These are phyloP conservation scores for Microcebus tavaratra DNA, from an alignment of 2,113 vertebrate genomes.

Conservation along the genomic window DNA sequence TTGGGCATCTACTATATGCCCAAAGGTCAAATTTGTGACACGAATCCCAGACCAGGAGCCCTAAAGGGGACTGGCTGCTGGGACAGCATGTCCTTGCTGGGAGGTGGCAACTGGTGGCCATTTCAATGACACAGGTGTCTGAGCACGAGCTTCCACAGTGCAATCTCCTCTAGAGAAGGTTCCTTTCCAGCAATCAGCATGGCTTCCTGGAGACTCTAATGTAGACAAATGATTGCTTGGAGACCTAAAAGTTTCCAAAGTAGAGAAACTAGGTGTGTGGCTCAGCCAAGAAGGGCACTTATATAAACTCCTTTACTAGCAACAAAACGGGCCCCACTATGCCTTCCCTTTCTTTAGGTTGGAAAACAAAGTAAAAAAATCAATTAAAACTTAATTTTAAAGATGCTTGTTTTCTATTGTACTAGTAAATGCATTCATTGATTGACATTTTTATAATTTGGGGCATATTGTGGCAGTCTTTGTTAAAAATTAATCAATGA, in stretches of 20 bases:
- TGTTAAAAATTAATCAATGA: not conserved
- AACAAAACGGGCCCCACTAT: not conserved
- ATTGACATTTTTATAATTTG: not conserved
- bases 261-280: not conserved
- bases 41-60: not conserved
- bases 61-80: not conserved
- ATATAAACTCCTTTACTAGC: not conserved
- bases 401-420: not conserved
- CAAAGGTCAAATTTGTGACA: not conserved
- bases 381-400: not conserved
- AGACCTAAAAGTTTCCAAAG: not conserved
- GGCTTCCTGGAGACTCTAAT: not conserved
- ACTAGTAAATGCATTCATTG: not conserved
- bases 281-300: not conserved
- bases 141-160: not conserved
- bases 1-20: not conserved
- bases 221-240: not conserved
- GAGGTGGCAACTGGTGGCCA: not conserved
- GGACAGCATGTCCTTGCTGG: rapidly evolving
- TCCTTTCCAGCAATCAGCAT: not conserved
- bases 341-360: not conserved
- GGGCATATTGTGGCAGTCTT: not conserved
- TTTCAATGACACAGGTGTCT: not conserved
- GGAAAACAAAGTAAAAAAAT: not conserved
- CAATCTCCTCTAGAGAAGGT: not conserved